phyloP scores from a whole-genome alignment of 2,113 vertebrate species.

The Chiloscyllium plagiosum region DNA sequence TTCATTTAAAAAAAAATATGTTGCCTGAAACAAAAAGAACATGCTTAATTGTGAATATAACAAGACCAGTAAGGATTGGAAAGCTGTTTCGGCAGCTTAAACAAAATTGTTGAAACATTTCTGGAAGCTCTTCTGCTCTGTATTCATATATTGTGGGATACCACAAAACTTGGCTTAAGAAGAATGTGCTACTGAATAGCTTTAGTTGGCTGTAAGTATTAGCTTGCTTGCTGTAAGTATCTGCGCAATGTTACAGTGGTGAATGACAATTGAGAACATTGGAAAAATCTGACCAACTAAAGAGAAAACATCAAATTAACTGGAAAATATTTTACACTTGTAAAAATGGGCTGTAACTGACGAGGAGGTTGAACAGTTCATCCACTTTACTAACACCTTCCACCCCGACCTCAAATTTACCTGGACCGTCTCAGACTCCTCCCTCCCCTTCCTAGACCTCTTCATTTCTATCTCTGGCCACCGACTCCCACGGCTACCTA shows the following conservation, averaged over 20 bases:
- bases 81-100: background rate
- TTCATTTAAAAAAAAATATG: background rate
- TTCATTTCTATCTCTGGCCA: no score
- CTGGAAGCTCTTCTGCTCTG: no score
- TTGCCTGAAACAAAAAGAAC: no score
- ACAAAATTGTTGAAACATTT: background rate
- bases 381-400: no score
- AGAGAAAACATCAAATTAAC: background rate
- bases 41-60: background rate
- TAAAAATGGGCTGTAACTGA: background rate
- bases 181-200: conserved; percentile 6
- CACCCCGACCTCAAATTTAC: no score
- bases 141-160: background rate
- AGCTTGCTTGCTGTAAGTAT: background rate
- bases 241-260: no score
- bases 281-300: background rate
- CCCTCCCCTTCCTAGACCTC: no score
- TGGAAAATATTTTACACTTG: background rate
- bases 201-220: background rate
- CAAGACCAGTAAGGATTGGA: background rate
- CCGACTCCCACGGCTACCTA: no score
- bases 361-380: no score
- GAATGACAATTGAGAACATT: background rate
- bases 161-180: background rate
- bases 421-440: no score